These are phyloP conservation scores for Diplosoma virens DNA, from an alignment of 23 tunicate genomes.

Conservation along the genomic window DNA sequence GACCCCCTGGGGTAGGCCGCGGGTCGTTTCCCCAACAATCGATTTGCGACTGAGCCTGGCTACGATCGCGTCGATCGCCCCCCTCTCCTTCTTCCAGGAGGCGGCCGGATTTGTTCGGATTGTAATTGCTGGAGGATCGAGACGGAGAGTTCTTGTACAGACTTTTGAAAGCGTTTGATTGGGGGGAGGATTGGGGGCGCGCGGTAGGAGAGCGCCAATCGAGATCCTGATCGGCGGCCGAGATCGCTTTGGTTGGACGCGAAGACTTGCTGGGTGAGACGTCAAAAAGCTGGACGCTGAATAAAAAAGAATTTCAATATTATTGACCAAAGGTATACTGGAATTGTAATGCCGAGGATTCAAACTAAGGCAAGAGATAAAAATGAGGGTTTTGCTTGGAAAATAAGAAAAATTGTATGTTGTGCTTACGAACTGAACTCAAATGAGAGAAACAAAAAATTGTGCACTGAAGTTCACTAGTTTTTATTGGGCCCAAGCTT, in stretches of 20 bases:
- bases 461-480: no score
- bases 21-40: background rate
- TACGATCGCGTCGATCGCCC: background rate
- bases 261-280: background rate
- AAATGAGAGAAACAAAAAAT: no score
- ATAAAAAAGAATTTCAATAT: background rate
- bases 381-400: no score
- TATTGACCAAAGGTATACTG: no score
- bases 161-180: slow-evolving; percentile 40
- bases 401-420: no score
- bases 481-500: no score
- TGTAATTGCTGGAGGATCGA: background rate
- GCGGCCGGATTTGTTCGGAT: background rate
- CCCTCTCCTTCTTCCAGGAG: background rate
- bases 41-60: background rate
- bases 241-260: background rate
- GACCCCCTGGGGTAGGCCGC: background rate
- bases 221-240: slow-evolving; percentile 55
- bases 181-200: background rate
- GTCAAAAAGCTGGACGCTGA: background rate
- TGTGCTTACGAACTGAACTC: no score
- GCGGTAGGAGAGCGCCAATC: slow-evolving; percentile 55
- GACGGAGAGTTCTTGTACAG: slow-evolving; percentile 14
- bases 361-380: no score
- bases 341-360: no score